phyloP scores from a whole-genome alignment of 2,797 vertebrate species.

The Spinus pinus region DNA sequence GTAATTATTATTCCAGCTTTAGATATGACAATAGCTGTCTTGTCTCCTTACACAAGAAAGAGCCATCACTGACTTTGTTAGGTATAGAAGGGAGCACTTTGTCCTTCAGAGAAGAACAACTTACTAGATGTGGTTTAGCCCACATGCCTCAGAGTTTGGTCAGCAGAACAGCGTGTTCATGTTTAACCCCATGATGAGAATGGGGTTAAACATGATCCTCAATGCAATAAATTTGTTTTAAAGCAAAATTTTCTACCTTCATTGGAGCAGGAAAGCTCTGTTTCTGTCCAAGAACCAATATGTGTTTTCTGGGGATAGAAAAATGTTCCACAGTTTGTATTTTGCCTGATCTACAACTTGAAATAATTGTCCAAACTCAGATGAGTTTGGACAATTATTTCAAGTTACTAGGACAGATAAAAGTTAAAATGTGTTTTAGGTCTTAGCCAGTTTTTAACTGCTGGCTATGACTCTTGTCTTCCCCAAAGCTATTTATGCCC shows the following conservation, averaged over 20 bases:
- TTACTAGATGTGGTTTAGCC: background rate
- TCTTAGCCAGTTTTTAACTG: background rate
- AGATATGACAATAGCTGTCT: slow-evolving; percentile 26
- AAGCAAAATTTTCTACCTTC: background rate
- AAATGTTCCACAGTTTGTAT: background rate
- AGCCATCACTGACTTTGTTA: background rate
- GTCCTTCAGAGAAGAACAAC: background rate
- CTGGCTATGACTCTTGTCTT: background rate
- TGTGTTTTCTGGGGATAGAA: background rate
- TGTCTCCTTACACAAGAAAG: background rate
- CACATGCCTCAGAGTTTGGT: background rate
- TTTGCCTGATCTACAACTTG: background rate
- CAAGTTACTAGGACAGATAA: background rate
- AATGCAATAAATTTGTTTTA: background rate
- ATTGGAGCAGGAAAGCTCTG: background rate
- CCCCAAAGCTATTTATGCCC: background rate
- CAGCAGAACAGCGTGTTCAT: background rate
- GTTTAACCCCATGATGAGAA: background rate
- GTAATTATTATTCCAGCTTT: slow-evolving; percentile 19
- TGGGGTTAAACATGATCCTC: background rate
- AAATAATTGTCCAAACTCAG: background rate
- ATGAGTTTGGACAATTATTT: background rate
- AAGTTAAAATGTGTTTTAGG: background rate
- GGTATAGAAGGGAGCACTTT: background rate
- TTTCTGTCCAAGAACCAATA: background rate